Evolutionary conservation across 2,797 vertebrate species (phyloP), one percentile per base, ranked within the genome.

Genomic region (Cyclura pinguis): DNA sequence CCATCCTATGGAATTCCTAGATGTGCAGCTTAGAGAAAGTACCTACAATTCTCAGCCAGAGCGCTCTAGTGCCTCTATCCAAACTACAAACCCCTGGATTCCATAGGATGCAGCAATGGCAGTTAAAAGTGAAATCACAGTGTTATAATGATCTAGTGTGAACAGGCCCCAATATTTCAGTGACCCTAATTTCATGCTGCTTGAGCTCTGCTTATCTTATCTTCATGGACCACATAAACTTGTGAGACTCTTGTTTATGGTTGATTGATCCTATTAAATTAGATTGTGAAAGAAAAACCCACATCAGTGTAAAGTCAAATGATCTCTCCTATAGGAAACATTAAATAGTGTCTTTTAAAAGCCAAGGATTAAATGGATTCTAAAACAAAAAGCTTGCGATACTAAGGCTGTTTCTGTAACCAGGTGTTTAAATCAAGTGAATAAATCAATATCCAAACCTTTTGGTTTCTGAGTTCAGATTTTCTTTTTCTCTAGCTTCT

Each of bases 251-350:
- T 27, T 87, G 35, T 50, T 87, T 83, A 72, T 59, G 73, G 59
- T 35, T 80, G 91, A 95, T 92, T 88, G 91, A 92, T 92, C 94
- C 92, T 74, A 91, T 84, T 95, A 92, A 95, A 94, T 94, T 94
- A 94, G 92, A 90, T 47, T 92, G 74, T 22, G 92, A 93, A 92
- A 73, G 89, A 88, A 93, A 47, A 55, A 50, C 92, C 81, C 80
- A 74, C 38, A 7, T 77, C 90, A 93, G 87, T n/a, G 80, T 69
- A 92, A 88, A 91, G 89, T 93, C 94, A 92, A 86, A 93, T 77
- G 80, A 88, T 77, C 80, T 86, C 64, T 86, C 92, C 59, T 91
- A 87, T 3, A 86, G 85, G 93, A 95, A 93, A 89, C 85, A 52
- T 83, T 83, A 92, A 93, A 88, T 14, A 67, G 13, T 16, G 89